Evolutionary conservation across 1,140 invertebrate species (phyloP).

Genomic region (Microplitis mediator): DNA sequence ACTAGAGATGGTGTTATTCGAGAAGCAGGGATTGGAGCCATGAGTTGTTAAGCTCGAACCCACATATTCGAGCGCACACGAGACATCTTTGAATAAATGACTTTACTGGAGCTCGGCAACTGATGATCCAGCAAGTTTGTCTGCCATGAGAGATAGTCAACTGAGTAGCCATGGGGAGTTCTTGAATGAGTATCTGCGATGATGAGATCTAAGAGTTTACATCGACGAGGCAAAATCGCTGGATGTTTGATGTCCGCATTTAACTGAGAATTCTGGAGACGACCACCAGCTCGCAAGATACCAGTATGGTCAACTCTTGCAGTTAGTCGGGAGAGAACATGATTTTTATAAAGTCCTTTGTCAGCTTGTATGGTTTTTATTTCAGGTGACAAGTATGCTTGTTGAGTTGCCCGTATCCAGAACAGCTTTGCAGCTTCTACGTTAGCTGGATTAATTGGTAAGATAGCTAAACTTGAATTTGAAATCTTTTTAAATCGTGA

Average conservation of each 20-base stretch:
- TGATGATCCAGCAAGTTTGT: too few relatives aligned
- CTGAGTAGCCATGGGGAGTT: too few relatives aligned
- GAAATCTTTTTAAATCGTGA: not conserved
- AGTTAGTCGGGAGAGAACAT: not conserved
- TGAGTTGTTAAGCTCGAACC: not conserved
- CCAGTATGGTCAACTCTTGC: conserved; percentile 2
- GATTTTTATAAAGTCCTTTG: not conserved
- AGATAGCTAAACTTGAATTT: not conserved
- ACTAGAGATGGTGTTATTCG: conserved; percentile 2
- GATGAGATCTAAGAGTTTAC: too few relatives aligned
- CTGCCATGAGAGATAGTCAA: too few relatives aligned
- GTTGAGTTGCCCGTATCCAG: conserved; percentile 9
- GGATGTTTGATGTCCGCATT: too few relatives aligned
- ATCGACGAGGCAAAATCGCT: too few relatives aligned
- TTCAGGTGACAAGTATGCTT: not conserved
- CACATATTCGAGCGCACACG: not conserved
- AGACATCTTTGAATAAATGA: not conserved
- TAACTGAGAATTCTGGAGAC: too few relatives aligned
- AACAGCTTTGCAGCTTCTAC: not conserved
- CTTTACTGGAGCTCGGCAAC: too few relatives aligned
- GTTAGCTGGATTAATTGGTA: not conserved
- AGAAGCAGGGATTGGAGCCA: not conserved
- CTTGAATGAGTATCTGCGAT: too few relatives aligned
- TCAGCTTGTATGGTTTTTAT: not conserved
- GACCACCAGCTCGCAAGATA: conserved; percentile 30